Percentiles rank a stretch among this genome's conserved stretches.
Conservation (phyloP, 2,113 vertebrate genomes). For the Ictalurus furcatus region DNA sequence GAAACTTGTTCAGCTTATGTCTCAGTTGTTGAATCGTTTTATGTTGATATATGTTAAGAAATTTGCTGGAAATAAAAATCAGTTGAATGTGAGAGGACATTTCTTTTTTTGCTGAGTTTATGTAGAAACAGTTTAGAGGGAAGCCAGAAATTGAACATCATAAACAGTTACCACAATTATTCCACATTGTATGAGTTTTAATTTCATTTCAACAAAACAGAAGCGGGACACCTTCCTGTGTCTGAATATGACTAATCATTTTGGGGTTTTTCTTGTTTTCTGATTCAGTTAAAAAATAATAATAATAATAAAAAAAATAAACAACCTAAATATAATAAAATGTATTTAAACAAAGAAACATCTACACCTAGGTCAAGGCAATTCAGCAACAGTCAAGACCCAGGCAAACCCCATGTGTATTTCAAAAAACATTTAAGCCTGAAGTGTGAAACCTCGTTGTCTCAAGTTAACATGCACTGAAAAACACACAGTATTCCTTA, state of each 20-base stretch:
- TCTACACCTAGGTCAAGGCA: background rate
- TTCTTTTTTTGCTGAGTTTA: background rate
- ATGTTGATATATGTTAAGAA: no score
- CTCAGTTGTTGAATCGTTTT: no score
- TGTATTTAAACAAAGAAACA: background rate
- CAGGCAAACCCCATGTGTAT: background rate
- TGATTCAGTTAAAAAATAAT: background rate
- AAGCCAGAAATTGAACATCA: background rate
- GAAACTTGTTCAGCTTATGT: no score
- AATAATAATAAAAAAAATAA: background rate
- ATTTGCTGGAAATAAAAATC: no score
- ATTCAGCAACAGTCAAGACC: background rate
- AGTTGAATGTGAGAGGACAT: no score
- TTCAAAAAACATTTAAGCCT: background rate
- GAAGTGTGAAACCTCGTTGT: background rate
- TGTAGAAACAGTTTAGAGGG: background rate
- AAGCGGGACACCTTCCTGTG: background rate
- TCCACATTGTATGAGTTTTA: slow-evolving; percentile 3
- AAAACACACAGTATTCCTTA: slow-evolving; percentile 4
- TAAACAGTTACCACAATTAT: background rate
- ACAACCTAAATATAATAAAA: background rate
- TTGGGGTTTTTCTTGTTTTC: slow-evolving; percentile 2
- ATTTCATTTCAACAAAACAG: slow-evolving; percentile 3
- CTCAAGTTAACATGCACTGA: background rate
- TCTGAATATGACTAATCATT: background rate